Base-by-base conservation (phyloP, 1,140 invertebrate genomes). In the Cecropterus lyciades region DNA sequence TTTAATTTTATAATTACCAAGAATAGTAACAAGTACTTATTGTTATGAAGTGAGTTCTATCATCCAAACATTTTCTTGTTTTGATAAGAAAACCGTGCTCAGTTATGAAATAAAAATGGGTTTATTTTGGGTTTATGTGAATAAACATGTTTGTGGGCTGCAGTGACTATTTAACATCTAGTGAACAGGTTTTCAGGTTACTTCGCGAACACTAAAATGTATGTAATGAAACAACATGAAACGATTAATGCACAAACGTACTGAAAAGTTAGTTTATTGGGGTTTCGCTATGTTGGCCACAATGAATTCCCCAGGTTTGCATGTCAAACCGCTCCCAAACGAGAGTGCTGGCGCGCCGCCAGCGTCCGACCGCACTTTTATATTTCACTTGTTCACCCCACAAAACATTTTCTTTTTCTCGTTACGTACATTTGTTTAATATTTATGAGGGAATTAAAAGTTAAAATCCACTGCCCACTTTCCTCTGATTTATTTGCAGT, bases 311-410 rank as follows among this genome's bases (percentile, higher is more conserved):
- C 56, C 56, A 65, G 65, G 64, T 65, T 68, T 64, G 70, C 63
- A 72, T 63, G 70, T 70, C 73, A 71, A 74, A 70, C 65, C 62
- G 46, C 57, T 66, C 27, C 68, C 57, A 74, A 74, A 72, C 65
- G 73, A 59, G 70, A 69, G 55, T 65, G 66, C 70, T 75, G 73
- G 73, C 71, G 60, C 64, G 4, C 56, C 17, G 70, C 73, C 70
- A 75, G 67, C 53, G n/a, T 69, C 73, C 72, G 67, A 67, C 48
- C 67, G 45, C 57, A 67, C 70, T 75, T 70, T 75, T 72, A 66
- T 74, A 72, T 72, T 75, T 70, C 62, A 68, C 67, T 72, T 66
- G 67, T 68, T 67, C 52, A 70, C 59, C 57, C 67, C 43, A 76
- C 68, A 73, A 70, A 72, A 67, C 65, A 67, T 71, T 67, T 67